Evolutionary conservation across 2,797 vertebrate species (phyloP).

Genomic region (Setipinna tenuifilis): DNA sequence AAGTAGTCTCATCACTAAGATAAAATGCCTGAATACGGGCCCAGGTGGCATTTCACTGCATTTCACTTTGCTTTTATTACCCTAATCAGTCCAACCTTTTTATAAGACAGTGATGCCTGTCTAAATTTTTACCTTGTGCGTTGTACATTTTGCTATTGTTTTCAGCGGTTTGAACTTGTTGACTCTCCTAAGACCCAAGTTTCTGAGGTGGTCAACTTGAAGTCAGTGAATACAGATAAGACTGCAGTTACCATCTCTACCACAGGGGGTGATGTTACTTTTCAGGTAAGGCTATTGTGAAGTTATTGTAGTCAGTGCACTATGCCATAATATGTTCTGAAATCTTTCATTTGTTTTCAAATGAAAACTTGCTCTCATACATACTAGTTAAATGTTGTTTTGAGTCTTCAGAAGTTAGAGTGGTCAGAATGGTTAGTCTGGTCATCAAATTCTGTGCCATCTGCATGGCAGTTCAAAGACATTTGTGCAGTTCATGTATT

Average conservation of each 20-base stretch:
- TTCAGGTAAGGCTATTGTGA: slow-evolving; percentile 79
- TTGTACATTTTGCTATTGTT: background rate
- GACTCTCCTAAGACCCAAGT: slow-evolving; percentile 53
- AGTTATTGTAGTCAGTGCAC: background rate
- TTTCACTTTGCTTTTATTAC: no score
- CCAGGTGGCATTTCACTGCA: no score
- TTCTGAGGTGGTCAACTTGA: slow-evolving; percentile 71
- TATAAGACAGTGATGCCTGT: background rate
- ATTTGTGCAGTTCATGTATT: background rate
- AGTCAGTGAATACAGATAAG: slow-evolving; percentile 53
- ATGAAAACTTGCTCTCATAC: background rate
- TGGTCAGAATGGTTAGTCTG: no score
- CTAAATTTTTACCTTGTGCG: no score
- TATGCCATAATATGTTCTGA: no score
- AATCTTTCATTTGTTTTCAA: background rate
- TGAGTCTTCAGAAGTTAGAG: background rate
- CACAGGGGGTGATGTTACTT: slow-evolving; percentile 77
- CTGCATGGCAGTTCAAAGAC: no score
- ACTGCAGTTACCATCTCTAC: slow-evolving; percentile 78
- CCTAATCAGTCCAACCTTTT: background rate
- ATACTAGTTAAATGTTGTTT: background rate
- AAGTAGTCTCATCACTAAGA: no score
- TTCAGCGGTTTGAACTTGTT: slow-evolving; percentile 88
- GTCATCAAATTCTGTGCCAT: no score
- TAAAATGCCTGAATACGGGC: no score